Evolutionary conservation across 2,113 vertebrate genomes (phyloP), one percentile per base, ranked within the genome.

Genomic region (Sander lucioperca): DNA sequence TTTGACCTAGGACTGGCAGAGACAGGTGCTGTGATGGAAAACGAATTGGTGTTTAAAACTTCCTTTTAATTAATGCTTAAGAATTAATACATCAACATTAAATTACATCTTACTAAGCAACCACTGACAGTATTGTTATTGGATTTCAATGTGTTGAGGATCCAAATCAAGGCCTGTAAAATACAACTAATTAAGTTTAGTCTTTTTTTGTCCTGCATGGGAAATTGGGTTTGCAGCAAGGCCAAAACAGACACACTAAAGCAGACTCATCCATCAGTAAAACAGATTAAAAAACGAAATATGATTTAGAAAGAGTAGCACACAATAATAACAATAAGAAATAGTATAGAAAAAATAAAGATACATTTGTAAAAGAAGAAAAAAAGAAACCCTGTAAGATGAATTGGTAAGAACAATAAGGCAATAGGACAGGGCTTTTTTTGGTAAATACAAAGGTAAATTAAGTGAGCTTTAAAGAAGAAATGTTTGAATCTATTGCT

Each of bases 111-210:
- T 16, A 53, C 45, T 10, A 53, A 16, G 25, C 48, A 63, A 61
- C 43, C 65, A 23, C 51, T 78, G 57, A 62, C 36, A 87, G 57
- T 50, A n/a, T 19, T 74, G 54, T 59, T 62, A 79, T 25, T 70
- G 66, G 56, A 81, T 89, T 88, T 79, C 39, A 84, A 69, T 33
- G 21, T 77, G 67, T 68, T 68, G 57, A 36, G n/a, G 45, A 81
- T 36, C 27, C 66, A 74, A 45, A 58, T 81, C 62, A 74, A 65
- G 27, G 47, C 48, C 33, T 59, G 21, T 63, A 56, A 68, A 36
- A 54, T 58, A 56, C 21, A 75, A 64, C 12, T 27, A 61, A 27
- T 63, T 59, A 5, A 25, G 36, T 67, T 59, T 5, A 25, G 23
- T 64, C 12, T 69, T 82, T 54, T 43, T 30, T 59, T 71, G 9